Percentiles rank a stretch among this genome's conserved stretches.
These are phyloP conservation scores for Apotomis turbidana DNA, from an alignment of 2,888 invertebrate genomes.

Conservation along the genomic window DNA sequence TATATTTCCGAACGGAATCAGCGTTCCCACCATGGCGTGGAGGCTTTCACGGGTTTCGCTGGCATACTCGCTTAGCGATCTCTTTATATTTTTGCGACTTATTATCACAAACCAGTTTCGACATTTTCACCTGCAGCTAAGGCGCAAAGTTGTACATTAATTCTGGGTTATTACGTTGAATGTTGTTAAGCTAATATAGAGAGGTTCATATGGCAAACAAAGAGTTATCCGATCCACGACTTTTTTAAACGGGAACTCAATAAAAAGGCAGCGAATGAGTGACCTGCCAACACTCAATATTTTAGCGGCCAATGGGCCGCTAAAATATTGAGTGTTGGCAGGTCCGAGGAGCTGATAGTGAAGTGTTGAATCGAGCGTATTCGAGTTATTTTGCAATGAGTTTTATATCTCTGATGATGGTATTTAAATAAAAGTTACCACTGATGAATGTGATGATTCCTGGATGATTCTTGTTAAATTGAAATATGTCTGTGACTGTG, in stretches of 20 bases:
- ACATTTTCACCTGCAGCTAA: constrained; percentile 21
- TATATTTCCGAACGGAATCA: constrained; percentile 69
- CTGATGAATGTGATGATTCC: too few species aligned
- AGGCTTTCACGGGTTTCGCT: constrained; percentile 51
- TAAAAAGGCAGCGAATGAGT: constrained; percentile 58
- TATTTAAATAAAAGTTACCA: not conserved
- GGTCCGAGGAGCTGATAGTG: constrained; percentile 14
- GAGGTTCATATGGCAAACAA: constrained; percentile 56
- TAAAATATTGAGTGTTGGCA: too few species aligned
- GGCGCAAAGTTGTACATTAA: constrained; percentile 35
- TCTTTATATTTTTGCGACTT: constrained; percentile 59
- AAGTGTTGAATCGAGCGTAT: constrained; percentile 7
- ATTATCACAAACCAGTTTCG: constrained; percentile 37
- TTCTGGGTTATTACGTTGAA: constrained; percentile 55
- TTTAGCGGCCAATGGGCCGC: constrained; percentile 41
- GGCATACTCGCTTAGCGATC: constrained; percentile 63
- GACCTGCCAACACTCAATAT: constrained; percentile 39
- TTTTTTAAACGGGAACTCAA: constrained; percentile 62
- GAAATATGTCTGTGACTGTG: too few species aligned
- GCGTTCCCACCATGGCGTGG: constrained; percentile 65
- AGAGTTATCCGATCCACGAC: constrained; percentile 72
- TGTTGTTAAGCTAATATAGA: constrained; percentile 64
- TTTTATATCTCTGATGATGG: not conserved
- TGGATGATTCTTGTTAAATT: too few species aligned
- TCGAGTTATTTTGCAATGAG: constrained; percentile 1